phyloP scores from a whole-genome alignment of 2,888 invertebrate species.

The Cataglyphis albicans region DNA sequence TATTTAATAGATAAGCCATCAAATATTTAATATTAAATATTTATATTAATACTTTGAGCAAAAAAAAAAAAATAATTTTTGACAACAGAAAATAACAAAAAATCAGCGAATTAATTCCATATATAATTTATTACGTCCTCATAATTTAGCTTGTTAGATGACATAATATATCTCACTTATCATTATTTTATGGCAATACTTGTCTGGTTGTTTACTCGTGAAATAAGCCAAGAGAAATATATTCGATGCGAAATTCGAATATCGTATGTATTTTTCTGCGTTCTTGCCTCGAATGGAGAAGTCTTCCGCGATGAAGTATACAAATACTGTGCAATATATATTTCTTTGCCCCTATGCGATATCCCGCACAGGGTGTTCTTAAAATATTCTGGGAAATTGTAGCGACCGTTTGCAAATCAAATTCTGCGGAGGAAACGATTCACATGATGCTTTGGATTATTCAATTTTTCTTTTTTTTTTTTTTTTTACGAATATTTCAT shows the following conservation, averaged over 20 bases:
- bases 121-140: no score
- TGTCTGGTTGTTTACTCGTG: slow-evolving; percentile 18
- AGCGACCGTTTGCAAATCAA: slow-evolving; percentile 7
- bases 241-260: slow-evolving; percentile 14
- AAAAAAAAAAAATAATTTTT: no score
- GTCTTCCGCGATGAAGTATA: not conserved
- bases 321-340: slow-evolving; percentile 1
- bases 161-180: slow-evolving; percentile 36
- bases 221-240: slow-evolving; percentile 15
- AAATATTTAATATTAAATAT: no score
- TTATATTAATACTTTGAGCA: no score
- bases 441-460: not conserved
- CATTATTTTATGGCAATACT: not conserved
- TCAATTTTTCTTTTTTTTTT: no score
- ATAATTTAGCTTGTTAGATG: no score
- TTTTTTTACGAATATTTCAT: not conserved
- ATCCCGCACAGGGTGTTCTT: slow-evolving; percentile 8
- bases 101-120: no score
- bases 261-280: slow-evolving; percentile 4
- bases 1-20: no score
- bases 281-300: not conserved
- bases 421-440: not conserved
- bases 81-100: no score
- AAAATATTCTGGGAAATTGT: slow-evolving; percentile 27
- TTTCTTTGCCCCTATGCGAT: not conserved